phyloP scores from a whole-genome alignment of 2,888 invertebrate species.

The Thumatha senex region DNA sequence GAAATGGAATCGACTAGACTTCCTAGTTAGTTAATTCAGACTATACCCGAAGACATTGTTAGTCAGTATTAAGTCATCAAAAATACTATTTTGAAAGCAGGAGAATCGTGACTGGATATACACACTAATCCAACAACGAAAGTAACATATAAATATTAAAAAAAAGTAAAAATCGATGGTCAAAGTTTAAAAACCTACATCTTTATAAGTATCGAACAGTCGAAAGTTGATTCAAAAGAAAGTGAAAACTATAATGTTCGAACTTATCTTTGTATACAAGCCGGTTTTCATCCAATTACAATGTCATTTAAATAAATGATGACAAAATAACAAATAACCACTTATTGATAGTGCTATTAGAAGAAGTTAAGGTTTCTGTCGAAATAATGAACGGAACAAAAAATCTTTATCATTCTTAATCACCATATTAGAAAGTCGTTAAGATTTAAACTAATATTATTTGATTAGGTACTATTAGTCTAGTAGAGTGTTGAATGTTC shows the following conservation, averaged over 20 bases:
- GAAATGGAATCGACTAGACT: neutral
- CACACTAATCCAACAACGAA: constrained; percentile 26
- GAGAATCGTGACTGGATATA: constrained; percentile 28
- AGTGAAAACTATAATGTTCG: constrained; percentile 68
- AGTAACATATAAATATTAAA: constrained; percentile 47
- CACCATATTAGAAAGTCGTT: constrained; percentile 34
- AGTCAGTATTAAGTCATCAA: constrained; percentile 27
- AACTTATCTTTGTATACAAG: constrained; percentile 11
- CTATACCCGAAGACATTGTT: constrained; percentile 10
- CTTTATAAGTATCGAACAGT: constrained; percentile 35
- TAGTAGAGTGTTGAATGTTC: constrained; percentile 2
- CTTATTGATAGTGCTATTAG: constrained; percentile 12
- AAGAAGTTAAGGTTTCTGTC: constrained; percentile 24
- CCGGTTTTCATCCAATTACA: constrained; percentile 20
- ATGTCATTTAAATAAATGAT: constrained; percentile 52
- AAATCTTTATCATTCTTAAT: constrained; percentile 8
- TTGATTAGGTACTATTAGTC: constrained; percentile 1
- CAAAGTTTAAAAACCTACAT: constrained; percentile 45
- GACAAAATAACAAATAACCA: constrained; percentile 20
- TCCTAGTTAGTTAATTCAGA: neutral
- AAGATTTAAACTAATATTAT: constrained; percentile 12
- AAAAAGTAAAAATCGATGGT: constrained; percentile 53
- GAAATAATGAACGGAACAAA: constrained; percentile 18
- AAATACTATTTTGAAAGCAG: constrained; percentile 36
- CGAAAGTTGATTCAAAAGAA: constrained; percentile 69